Percentiles rank a stretch among this genome's conserved stretches.
These are phyloP conservation scores for Cordilura impudica DNA, from an alignment of 2,888 invertebrate species.

Conservation along the genomic window DNA sequence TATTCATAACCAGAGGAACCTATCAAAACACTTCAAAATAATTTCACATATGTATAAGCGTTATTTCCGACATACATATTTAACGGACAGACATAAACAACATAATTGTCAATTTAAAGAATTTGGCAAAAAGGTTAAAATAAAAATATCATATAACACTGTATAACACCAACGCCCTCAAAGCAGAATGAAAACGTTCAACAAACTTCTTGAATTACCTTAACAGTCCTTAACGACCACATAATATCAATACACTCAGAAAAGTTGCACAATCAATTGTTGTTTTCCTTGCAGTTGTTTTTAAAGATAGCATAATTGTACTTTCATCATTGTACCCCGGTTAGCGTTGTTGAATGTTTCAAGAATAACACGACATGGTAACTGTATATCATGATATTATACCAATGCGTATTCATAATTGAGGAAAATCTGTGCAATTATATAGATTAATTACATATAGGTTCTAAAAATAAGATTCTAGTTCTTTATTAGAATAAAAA, in stretches of 20 bases:
- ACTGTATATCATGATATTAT: too few species aligned
- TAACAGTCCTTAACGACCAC: not conserved
- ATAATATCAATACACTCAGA: not conserved
- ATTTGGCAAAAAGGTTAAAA: conserved; percentile 5
- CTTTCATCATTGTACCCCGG: too few species aligned
- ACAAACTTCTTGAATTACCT: conserved; percentile 61
- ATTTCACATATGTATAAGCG: conserved; percentile 75
- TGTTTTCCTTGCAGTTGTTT: not conserved
- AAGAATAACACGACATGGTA: too few species aligned
- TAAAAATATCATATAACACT: conserved; percentile 53
- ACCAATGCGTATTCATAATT: too few species aligned
- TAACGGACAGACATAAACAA: not conserved
- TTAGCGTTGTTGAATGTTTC: too few species aligned
- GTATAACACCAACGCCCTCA: conserved; percentile 26
- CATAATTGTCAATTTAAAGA: conserved; percentile 39
- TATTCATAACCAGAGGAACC: conserved; percentile 64
- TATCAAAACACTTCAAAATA: conserved; percentile 78
- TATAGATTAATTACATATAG: too few species aligned
- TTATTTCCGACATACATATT: conserved; percentile 71
- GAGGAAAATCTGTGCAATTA: too few species aligned
- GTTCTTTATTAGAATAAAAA: too few species aligned
- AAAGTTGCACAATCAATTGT: too few species aligned
- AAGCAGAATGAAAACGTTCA: conserved; percentile 33
- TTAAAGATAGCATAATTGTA: too few species aligned
- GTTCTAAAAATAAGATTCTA: too few species aligned